Base-by-base conservation (phyloP, 2,797 vertebrate species). In the Coendou prehensilis region DNA sequence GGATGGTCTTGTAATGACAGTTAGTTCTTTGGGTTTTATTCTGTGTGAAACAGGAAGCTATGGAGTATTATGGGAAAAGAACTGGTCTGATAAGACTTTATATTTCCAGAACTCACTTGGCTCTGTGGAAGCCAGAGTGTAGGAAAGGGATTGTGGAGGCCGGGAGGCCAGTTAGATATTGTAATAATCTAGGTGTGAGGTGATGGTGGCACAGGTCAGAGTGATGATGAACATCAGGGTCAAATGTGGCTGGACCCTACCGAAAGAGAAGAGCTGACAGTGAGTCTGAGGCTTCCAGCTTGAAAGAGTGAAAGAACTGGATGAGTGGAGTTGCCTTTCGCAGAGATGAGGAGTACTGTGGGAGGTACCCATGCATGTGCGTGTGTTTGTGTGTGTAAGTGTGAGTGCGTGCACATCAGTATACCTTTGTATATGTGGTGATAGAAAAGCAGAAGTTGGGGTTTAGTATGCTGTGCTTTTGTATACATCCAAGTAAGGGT, bases 1-100 rank as follows among this genome's bases (percentile, higher is more conserved):
- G 5, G 9, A 2, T 50, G 33, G 75, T 57, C 37, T 76, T 91
- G 56, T 7, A 88, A 83, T 95, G 37, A 23, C 5, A 13, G 20
- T 79, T n/a, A 83, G n/a, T n/a, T 76, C 33, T 85, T 59, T 56
- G 41, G 33, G 17, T 87, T 87, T 94, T 85, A 75, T 63, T 75
- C 33, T 56, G 20, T n/a, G 54, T 54, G 57, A 73, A 59, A 61
- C 9, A 86, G 52, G 33, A 75, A 87, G 50, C 47, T 37, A 59
- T 54, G 30, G 17, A 69, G 45, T 41, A 30, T 22, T n/a, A 79
- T 9, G 15, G 85, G n/a, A 61, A 71, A 61, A 93, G 61, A 93
- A 61, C 45, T 89, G 88, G 45, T 3, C 20, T 50, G 20, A 57
- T 54, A 17, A 10, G 69, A 41, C 73, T 37, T 85, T 37, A 22